phyloP scores from a whole-genome alignment of 2,888 invertebrate genomes.

The Ernsta delagoae region DNA sequence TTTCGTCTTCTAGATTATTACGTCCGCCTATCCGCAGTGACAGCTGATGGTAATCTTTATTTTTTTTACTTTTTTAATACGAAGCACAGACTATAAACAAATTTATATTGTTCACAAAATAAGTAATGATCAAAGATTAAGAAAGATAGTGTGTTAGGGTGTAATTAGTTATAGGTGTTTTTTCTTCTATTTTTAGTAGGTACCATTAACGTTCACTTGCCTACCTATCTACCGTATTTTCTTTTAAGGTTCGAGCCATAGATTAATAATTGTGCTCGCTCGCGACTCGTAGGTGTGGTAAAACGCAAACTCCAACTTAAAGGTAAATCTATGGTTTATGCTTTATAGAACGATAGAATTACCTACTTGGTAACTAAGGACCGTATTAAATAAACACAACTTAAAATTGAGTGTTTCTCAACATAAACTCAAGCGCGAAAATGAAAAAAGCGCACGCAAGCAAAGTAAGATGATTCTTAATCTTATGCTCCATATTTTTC shows the following conservation, averaged over 20 bases:
- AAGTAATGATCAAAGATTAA: conserved; percentile 37
- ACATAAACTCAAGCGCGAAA: no score
- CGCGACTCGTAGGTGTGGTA: no score
- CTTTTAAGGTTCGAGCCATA: neutral
- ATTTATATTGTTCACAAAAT: conserved; percentile 16
- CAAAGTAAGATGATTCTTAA: no score
- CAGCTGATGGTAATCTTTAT: conserved; percentile 43
- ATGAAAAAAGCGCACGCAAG: no score
- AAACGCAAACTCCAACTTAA: no score
- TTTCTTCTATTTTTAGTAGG: conserved; percentile 1
- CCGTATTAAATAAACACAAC: no score
- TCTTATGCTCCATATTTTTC: no score
- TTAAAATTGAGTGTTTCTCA: no score
- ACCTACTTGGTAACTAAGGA: no score
- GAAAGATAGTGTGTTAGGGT: conserved; percentile 5
- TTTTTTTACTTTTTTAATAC: neutral
- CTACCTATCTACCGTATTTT: neutral
- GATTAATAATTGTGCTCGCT: no score
- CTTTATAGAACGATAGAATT: no score
- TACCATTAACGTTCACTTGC: conserved; percentile 2
- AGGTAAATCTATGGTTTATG: neutral
- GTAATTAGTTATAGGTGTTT: conserved; percentile 4
- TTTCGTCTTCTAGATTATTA: conserved; percentile 44
- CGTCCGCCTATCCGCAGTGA: conserved; percentile 45
- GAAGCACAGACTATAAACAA: conserved; percentile 13